Percentiles rank a stretch among this genome's conserved stretches.
Evolutionary conservation across 2,888 invertebrate genomes (phyloP).

Genomic region (Drosophila subsilvestris): DNA sequence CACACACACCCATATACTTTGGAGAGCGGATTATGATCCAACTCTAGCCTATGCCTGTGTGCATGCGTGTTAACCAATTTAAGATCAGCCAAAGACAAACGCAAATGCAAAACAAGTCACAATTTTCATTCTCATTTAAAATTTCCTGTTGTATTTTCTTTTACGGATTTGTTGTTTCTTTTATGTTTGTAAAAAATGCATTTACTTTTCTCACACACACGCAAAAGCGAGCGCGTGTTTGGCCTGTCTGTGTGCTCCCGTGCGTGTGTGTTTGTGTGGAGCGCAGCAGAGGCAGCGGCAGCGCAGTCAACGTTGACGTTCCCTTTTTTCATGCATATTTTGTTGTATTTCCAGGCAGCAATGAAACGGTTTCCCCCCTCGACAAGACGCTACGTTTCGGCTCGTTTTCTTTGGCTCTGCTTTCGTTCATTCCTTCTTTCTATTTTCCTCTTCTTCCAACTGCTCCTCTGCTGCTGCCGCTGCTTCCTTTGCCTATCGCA

Average conservation of each 20-base stretch:
- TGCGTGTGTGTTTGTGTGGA: slow-evolving; percentile 16
- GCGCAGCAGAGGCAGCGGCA: slow-evolving; percentile 16
- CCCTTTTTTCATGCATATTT: slow-evolving; percentile 39
- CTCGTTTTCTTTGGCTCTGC: slow-evolving; percentile 16
- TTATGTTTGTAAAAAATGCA: slow-evolving; percentile 15
- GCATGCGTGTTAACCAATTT: slow-evolving; percentile 33
- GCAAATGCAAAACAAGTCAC: slow-evolving; percentile 6
- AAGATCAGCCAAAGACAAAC: slow-evolving; percentile 9
- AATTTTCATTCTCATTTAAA: slow-evolving; percentile 8
- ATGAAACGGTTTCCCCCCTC: neutral
- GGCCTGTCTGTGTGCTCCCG: slow-evolving; percentile 15
- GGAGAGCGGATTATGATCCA: slow-evolving; percentile 13
- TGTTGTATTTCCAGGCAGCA: slow-evolving; percentile 38
- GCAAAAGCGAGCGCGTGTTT: slow-evolving; percentile 27
- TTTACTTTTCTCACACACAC: slow-evolving; percentile 30
- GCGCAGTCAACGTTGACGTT: slow-evolving; percentile 40
- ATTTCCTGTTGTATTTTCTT: neutral
- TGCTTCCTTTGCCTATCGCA: slow-evolving; percentile 23
- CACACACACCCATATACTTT: neutral
- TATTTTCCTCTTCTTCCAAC: slow-evolving; percentile 10
- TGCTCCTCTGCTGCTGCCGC: slow-evolving; percentile 43
- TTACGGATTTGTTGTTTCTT: slow-evolving; percentile 4
- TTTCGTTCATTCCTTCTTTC: slow-evolving; percentile 25
- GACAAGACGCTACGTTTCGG: neutral
- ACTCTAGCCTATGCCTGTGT: slow-evolving; percentile 2